A percentile compares a stretch with the other conserved stretches of the same genome.
phyloP scores from a whole-genome alignment of 2,797 vertebrate species.

The Pipistrellus pipistrellus region DNA sequence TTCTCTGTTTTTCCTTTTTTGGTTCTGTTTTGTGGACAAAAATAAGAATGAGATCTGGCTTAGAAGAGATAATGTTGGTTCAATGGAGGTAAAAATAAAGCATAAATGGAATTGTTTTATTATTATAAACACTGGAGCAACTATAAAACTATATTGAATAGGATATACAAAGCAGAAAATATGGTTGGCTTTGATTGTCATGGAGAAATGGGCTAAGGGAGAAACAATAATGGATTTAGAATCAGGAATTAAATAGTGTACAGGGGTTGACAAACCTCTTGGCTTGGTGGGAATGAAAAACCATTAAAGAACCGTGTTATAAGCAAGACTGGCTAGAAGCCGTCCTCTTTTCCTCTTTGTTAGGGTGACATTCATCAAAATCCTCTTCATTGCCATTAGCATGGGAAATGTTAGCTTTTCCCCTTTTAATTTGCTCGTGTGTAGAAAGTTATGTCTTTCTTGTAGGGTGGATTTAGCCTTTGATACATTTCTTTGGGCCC shows the following conservation, averaged over 20 bases:
- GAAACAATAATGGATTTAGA: slow-evolving; percentile 38
- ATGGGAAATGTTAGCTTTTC: slow-evolving; percentile 53
- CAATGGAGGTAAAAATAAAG: not conserved
- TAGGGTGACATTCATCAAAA: not conserved
- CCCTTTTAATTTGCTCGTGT: slow-evolving; percentile 39
- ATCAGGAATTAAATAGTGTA: slow-evolving; percentile 20
- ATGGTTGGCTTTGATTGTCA: slow-evolving; percentile 34
- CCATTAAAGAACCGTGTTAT: slow-evolving; percentile 16
- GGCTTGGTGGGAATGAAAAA: slow-evolving; percentile 26
- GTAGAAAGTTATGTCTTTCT: slow-evolving; percentile 72
- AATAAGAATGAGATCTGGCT: not conserved
- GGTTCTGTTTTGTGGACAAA: not conserved
- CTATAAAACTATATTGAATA: slow-evolving; percentile 52
- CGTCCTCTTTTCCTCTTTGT: not conserved
- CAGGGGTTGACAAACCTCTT: not conserved
- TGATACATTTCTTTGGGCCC: slow-evolving; percentile 79
- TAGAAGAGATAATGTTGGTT: slow-evolving; percentile 33
- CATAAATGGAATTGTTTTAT: slow-evolving; percentile 33
- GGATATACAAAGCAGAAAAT: slow-evolving; percentile 29
- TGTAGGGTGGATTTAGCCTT: slow-evolving; percentile 81
- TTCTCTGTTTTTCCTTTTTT: not conserved
- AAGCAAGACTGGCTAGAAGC: slow-evolving; percentile 14
- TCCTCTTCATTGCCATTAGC: not conserved
- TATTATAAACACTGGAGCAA: slow-evolving; percentile 36
- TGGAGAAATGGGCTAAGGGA: not conserved